Evolutionary conservation across 2,113 vertebrate genomes (phyloP), one percentile per base, ranked within the genome.

Genomic region (Petromus typicus): DNA sequence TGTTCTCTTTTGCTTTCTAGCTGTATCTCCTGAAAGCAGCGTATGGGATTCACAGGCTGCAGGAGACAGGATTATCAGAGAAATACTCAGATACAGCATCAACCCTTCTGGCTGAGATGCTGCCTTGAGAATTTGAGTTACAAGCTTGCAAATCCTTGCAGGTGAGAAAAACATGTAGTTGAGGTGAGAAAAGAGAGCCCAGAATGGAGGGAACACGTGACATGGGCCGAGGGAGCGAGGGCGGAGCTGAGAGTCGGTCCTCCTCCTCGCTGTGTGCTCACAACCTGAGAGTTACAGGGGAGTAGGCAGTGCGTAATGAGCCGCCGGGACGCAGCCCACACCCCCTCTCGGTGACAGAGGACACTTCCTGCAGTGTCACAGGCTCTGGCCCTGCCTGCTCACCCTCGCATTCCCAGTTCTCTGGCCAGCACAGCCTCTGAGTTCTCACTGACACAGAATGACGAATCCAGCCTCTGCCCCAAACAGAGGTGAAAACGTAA

Each of bases 391-490:
- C 45, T 67, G 5, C 4, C 56, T 75, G 45, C n/a, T 56, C 45
- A 1, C 32, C 2, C 14, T 17, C 20, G 5, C 0, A 4, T 22
- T 2, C 23, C 27, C 45, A 40, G 32, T 0, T 51, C 54, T 51
- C 6, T 2, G 10, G 69, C 34, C 18, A 40, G 63, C 6, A 13
- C 3, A 57, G 18, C 20, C 32, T 27, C 30, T 12, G 25, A 27
- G 20, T 37, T 20, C 2, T 17, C n/a, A 1, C 3, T 4, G 48
- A 2, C 4, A 0, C 25, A 3, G 1, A 0, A 0, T 2, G n/a
- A 40, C 1, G 5, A 34, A 8, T 37, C 37, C 11, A 34, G 32
- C 20, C 37, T 16, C 3, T 30, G 5, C 7, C 23, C 43, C 2
- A 0, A 43, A 89, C 40, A 86, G n/a, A 5, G 23, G 7, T 17